phyloP scores from a whole-genome alignment of 1,140 invertebrate species.

The Heliothis subflexa region DNA sequence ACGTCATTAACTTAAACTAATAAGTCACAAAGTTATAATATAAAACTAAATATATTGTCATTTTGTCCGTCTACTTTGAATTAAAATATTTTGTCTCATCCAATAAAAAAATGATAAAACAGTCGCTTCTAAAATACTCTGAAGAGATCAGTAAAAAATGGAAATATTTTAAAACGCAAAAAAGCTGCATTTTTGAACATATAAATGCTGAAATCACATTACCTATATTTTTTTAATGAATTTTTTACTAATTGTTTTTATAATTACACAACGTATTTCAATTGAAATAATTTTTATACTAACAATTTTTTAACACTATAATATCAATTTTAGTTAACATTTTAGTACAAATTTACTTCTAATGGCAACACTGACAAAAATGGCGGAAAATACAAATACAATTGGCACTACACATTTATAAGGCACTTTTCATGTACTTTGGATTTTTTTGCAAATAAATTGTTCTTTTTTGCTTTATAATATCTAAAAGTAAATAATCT shows the following conservation, averaged over 20 bases:
- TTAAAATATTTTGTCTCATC: no score
- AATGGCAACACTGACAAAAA: constrained; percentile 40
- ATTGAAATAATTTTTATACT: not conserved
- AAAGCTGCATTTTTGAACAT: not conserved
- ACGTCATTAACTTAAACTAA: constrained; percentile 26
- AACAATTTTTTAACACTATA: not conserved
- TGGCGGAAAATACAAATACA: constrained; percentile 28
- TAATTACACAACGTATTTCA: not conserved
- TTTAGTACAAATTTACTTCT: constrained; percentile 24
- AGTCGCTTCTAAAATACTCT: no score
- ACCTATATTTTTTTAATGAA: not conserved
- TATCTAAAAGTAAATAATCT: no score
- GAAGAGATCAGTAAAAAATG: no score
- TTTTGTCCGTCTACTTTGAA: not conserved
- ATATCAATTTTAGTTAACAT: constrained; percentile 6
- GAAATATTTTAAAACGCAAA: not conserved
- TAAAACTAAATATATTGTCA: not conserved
- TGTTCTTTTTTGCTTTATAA: not conserved
- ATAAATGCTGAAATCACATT: constrained; percentile 10
- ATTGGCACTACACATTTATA: constrained; percentile 25
- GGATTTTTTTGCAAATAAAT: constrained; percentile 31
- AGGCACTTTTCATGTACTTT: constrained; percentile 43
- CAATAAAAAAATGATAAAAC: no score
- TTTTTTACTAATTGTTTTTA: not conserved
- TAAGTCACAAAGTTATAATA: constrained; percentile 18